phyloP scores from a whole-genome alignment of 2,797 vertebrate species.

The Oceanodroma leucorhoa region DNA sequence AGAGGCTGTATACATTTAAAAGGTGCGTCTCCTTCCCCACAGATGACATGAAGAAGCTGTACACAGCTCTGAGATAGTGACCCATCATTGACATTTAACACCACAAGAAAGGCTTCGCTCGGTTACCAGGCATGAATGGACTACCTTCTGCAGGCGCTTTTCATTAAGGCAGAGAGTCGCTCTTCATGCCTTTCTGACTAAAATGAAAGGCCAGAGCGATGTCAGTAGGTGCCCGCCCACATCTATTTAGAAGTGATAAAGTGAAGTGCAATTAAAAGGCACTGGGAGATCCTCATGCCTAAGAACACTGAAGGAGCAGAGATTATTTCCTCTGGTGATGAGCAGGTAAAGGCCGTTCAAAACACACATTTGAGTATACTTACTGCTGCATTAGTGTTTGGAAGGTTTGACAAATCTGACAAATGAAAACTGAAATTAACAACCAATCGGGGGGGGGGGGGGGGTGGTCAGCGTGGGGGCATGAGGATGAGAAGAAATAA shows the following conservation, averaged over 20 bases:
- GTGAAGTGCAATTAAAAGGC: neutral
- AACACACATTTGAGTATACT: neutral
- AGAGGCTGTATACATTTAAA: neutral
- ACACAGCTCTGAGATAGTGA: neutral
- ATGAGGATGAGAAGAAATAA: neutral
- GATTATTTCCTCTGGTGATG: neutral
- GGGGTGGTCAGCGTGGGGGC: neutral
- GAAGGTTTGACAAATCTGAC: neutral
- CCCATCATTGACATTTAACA: neutral
- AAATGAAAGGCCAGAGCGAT: neutral
- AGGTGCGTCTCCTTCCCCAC: neutral
- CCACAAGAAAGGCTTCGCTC: neutral
- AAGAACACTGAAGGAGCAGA: neutral
- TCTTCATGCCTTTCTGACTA: neutral
- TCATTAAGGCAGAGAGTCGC: neutral
- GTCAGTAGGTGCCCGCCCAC: neutral
- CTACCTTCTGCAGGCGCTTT: neutral
- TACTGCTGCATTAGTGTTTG: neutral
- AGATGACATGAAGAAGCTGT: neutral
- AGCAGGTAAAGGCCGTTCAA: neutral
- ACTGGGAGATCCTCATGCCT: neutral
- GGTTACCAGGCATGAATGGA: neutral
- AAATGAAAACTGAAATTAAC: neutral
- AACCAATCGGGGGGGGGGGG: accelerated
- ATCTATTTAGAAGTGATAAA: neutral